A percentile compares a stretch with the other conserved stretches of the same genome.
Conservation (phyloP, 2,888 invertebrate species). For the Brachyptera putata region DNA sequence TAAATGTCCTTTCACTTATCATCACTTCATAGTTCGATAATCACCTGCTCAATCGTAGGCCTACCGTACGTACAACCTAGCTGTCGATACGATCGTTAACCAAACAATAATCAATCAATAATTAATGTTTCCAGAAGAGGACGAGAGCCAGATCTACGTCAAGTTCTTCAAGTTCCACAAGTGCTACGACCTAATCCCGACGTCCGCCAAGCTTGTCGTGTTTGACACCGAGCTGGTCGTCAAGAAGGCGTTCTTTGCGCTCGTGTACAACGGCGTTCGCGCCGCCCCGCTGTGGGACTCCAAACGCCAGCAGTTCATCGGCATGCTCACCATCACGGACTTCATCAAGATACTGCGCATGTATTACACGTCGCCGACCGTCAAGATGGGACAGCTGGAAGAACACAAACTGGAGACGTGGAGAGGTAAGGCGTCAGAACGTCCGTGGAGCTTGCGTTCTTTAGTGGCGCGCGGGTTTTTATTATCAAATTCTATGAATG, state of each 20-base stretch:
- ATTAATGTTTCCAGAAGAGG: conserved; percentile 94
- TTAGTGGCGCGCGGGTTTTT: no score
- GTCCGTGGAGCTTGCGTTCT: neutral
- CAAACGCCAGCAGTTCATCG: conserved; percentile 85
- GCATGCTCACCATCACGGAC: conserved; percentile 99
- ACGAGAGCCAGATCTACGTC: conserved; percentile 95
- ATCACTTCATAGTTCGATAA: no score
- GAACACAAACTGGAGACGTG: conserved; percentile 96
- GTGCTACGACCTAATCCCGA: conserved; percentile 99
- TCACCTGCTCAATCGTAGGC: no score
- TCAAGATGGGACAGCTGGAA: conserved; percentile 93
- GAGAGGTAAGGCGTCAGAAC: conserved; percentile 65
- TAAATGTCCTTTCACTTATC: no score
- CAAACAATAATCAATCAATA: no score
- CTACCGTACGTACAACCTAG: no score
- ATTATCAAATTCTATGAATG: no score
- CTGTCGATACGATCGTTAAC: no score
- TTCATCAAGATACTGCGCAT: conserved; percentile 97
- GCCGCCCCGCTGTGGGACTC: conserved; percentile 98
- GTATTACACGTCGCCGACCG: conserved; percentile 92
- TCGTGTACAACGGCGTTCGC: conserved; percentile 97
- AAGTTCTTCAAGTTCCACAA: conserved; percentile 99
- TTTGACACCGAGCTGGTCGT: conserved; percentile 98
- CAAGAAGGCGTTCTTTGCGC: conserved; percentile 98
- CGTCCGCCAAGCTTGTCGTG: conserved; percentile 97